Evolutionary conservation across 1,140 invertebrate species (phyloP), one percentile per base, ranked within the genome.

Genomic region (Wiebesia pumilae): DNA sequence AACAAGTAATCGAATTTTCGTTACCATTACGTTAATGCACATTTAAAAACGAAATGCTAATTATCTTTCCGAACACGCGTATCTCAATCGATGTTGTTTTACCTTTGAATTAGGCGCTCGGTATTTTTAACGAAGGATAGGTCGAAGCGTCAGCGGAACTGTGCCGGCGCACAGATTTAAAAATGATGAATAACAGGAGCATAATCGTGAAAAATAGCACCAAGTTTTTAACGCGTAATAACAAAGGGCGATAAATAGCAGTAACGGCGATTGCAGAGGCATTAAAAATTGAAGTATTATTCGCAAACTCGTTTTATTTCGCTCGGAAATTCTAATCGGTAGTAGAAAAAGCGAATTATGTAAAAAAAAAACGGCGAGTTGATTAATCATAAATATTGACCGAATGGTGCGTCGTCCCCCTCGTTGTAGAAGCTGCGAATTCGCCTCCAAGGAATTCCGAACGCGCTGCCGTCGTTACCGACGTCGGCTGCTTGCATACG

Each of bases 1-100:
- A n/a, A n/a, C n/a, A n/a, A n/a, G 65, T 80, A 80, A 80, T 80
- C 40, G 14, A 62, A 62, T 27, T 62, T 24, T 62, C 62, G 65
- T 80, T 80, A 80, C 30, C 21, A 21, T 58, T 62, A 58, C 47
- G 16, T 54, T 33, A 58, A 6, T 79, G 54, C 14, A 0, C 3
- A 38, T 65, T 65, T 62, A 65, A 80, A 40, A 80, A 40, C 12
- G 3, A 35, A 33, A 40, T 9, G 2, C 19, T 6, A 21, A 9
- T 54, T 35, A 78, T 30, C 33, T n/a, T 78, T n/a, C 47, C 77
- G 35, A 21, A 30, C 19, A 2, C 1, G 6, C 9, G 40, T 33
- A 47, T 77, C 30, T 47, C 7, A 71, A 71, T 71, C 10, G 27
- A 62, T 10, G 10, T 62, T 62, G 24, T 24, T 62, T 62, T 54